Evolutionary conservation across 2,888 invertebrate genomes (phyloP).

Genomic region (Pyrgus malvae): DNA sequence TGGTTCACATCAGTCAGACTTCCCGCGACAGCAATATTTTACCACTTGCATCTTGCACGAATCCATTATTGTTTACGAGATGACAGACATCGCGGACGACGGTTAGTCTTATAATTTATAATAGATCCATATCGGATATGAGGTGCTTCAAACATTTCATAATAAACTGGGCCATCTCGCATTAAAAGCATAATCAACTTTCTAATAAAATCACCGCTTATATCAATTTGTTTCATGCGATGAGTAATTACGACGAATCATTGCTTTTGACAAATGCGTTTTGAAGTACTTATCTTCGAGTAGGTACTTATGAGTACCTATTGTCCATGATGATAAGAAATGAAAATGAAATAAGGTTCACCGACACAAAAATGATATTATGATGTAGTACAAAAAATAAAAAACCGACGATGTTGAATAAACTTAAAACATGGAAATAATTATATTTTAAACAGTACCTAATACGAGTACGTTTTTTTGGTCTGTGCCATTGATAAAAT

Average conservation of each 20-base stretch:
- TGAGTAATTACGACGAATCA: conserved; percentile 70
- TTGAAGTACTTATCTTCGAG: conserved; percentile 47
- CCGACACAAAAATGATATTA: neutral
- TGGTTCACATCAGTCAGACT: too few species aligned
- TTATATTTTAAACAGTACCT: too few species aligned
- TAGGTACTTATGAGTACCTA: neutral
- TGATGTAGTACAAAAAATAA: neutral
- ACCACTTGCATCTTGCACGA: too few species aligned
- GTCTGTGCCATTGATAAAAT: too few species aligned
- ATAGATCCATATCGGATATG: conserved; percentile 55
- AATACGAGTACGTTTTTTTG: too few species aligned
- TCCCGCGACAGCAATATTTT: too few species aligned
- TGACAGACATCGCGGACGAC: too few species aligned
- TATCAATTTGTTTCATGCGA: conserved; percentile 70
- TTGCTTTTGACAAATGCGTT: conserved; percentile 72
- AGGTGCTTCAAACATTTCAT: conserved; percentile 26
- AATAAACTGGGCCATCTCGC: conserved; percentile 42
- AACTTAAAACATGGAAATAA: too few species aligned
- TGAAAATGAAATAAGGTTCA: too few species aligned
- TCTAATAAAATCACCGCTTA: conserved; percentile 53
- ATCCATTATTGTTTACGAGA: too few species aligned
- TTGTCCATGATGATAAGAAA: neutral
- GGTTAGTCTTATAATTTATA: too few species aligned
- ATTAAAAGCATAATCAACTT: conserved; percentile 49
- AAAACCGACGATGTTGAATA: neutral